phyloP scores from a whole-genome alignment of 2,113 vertebrate species.

The Cryptoleucopteryx plumbea region DNA sequence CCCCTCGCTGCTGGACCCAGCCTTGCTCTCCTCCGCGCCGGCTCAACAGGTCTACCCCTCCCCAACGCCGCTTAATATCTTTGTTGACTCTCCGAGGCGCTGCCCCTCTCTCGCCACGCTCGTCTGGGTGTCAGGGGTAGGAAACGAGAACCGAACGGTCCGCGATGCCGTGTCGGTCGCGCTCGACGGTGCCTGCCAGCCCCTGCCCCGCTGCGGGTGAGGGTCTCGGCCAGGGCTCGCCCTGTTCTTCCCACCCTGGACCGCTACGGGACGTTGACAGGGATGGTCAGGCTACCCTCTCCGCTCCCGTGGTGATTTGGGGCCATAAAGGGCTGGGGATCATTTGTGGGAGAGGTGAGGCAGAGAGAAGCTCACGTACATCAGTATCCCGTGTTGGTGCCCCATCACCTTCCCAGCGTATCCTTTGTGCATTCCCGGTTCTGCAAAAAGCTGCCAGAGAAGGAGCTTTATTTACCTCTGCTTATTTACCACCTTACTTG shows the following conservation, averaged over 20 bases:
- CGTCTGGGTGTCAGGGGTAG: background rate
- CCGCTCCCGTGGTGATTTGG: background rate
- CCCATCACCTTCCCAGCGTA: background rate
- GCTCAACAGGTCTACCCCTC: background rate
- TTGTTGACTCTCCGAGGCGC: background rate
- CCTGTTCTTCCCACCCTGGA: background rate
- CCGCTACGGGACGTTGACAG: background rate
- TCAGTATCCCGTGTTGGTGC: accelerated
- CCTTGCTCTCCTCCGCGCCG: background rate
- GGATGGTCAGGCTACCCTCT: background rate
- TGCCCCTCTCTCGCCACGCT: background rate
- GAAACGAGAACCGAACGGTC: background rate
- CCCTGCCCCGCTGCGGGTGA: background rate
- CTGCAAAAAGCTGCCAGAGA: background rate
- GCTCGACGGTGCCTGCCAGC: background rate
- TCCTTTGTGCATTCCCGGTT: background rate
- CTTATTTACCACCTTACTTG: background rate
- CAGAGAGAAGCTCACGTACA: background rate
- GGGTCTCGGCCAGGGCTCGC: background rate
- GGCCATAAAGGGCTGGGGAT: background rate
- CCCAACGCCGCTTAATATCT: background rate
- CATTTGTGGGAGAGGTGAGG: background rate
- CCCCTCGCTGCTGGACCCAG: background rate
- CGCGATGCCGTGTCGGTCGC: accelerated
- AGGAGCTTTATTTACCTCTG: background rate